phyloP scores from a whole-genome alignment of 1,140 invertebrate genomes.

The Hermetia illucens region DNA sequence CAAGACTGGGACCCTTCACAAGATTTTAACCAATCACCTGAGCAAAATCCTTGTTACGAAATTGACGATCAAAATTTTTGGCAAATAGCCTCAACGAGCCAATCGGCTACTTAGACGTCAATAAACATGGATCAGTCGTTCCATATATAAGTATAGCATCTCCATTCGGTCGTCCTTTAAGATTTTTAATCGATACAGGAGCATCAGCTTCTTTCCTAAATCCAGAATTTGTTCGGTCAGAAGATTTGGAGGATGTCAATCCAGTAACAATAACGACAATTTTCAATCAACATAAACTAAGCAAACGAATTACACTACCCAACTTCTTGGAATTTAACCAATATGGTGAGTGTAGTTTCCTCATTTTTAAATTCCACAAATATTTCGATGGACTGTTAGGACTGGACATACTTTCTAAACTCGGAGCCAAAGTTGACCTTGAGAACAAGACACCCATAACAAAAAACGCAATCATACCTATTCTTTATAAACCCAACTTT shows the following conservation, averaged over 20 bases:
- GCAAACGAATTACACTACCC: conserved; percentile 2
- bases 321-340: conserved; percentile 7
- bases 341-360: background rate
- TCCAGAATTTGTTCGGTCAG: background rate
- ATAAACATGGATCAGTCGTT: background rate
- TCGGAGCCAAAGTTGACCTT: background rate
- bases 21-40: too few relatives aligned
- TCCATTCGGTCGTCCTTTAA: conserved; percentile 3
- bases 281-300: background rate
- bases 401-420: conserved; percentile 1
- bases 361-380: conserved; percentile 5
- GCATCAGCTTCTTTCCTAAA: conserved; percentile 7
- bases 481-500: conserved; percentile 4
- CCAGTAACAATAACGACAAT: conserved; percentile 1
- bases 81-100: conserved; percentile 3
- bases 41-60: too few relatives aligned
- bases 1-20: too few relatives aligned
- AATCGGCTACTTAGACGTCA: conserved; percentile 5
- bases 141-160: conserved; percentile 4
- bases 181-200: conserved; percentile 7
- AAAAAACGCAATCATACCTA: background rate
- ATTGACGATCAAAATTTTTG: conserved; percentile 6
- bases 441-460: background rate
- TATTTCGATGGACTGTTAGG: conserved; percentile 7
- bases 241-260: background rate